Conservation (phyloP, 2,888 invertebrate genomes). For the Apodemia zela region DNA sequence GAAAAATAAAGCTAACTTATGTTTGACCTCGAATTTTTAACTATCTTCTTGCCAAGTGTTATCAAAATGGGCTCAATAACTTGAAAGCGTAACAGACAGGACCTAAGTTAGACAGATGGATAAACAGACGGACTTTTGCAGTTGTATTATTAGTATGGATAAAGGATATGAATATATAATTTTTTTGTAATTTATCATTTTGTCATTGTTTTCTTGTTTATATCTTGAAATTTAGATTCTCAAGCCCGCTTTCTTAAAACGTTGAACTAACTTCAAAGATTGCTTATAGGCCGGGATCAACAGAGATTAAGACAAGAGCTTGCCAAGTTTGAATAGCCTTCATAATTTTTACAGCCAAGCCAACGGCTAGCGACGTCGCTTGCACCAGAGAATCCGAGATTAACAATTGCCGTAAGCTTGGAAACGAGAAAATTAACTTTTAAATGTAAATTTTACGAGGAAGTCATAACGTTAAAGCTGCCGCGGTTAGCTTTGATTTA, state of each 20-base stretch:
- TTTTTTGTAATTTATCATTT: background rate
- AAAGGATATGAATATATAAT: background rate
- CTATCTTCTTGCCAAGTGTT: too few relatives aligned
- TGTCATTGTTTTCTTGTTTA: background rate
- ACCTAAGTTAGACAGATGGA: too few relatives aligned
- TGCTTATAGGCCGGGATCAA: slow-evolving; percentile 7
- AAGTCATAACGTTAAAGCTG: slow-evolving; percentile 78
- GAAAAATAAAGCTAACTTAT: too few relatives aligned
- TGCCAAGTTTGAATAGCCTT: slow-evolving; percentile 46
- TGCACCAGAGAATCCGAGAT: slow-evolving; percentile 64
- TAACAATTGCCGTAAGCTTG: slow-evolving; percentile 70
- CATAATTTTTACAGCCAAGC: slow-evolving; percentile 51
- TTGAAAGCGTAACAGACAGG: too few relatives aligned
- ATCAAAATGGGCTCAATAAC: too few relatives aligned
- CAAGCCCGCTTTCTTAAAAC: background rate
- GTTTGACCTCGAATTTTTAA: too few relatives aligned
- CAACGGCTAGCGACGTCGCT: slow-evolving; percentile 33
- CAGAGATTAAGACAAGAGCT: slow-evolving; percentile 22
- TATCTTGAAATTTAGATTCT: background rate
- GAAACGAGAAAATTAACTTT: slow-evolving; percentile 76
- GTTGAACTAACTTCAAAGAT: slow-evolving; percentile 5
- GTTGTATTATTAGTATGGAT: too few relatives aligned
- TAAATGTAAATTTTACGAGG: slow-evolving; percentile 79
- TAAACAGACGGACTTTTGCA: too few relatives aligned
- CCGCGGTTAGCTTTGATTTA: slow-evolving; percentile 77